These are phyloP conservation scores for Homarus gammarus DNA, from an alignment of 2,888 invertebrate species.

Conservation along the genomic window DNA sequence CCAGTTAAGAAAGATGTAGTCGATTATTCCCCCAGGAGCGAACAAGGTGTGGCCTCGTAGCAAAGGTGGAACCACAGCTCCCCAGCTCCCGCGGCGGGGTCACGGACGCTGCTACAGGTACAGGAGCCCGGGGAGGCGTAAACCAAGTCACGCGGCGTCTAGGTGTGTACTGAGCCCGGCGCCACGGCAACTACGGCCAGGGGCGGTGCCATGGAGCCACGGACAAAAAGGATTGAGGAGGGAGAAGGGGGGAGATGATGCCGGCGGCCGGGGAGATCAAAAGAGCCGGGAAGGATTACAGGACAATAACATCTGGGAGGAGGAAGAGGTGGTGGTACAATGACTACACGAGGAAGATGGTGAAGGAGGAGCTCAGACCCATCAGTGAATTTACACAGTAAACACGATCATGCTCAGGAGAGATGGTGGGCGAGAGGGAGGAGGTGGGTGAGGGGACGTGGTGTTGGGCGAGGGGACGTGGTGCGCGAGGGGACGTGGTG, in stretches of 20 bases:
- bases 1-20: background rate
- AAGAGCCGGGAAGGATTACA: background rate
- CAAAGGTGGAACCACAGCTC: background rate
- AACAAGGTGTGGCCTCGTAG: background rate
- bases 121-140: background rate
- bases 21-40: background rate
- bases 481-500: no score
- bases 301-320: no score
- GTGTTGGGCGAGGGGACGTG: no score
- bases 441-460: conserved; percentile 2
- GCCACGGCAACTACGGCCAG: background rate
- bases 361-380: background rate
- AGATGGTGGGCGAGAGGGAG: background rate
- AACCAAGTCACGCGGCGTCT: background rate
- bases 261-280: no score
- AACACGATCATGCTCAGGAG: background rate
- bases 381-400: background rate
- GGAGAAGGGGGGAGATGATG: background rate
- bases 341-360: background rate
- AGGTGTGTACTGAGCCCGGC: background rate
- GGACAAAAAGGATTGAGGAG: background rate
- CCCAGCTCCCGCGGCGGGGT: background rate
- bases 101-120: background rate
- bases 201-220: background rate
- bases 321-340: background rate